Evolutionary conservation across 2,797 vertebrate genomes (phyloP).

Genomic region (Helicolenus hilgendorfi): DNA sequence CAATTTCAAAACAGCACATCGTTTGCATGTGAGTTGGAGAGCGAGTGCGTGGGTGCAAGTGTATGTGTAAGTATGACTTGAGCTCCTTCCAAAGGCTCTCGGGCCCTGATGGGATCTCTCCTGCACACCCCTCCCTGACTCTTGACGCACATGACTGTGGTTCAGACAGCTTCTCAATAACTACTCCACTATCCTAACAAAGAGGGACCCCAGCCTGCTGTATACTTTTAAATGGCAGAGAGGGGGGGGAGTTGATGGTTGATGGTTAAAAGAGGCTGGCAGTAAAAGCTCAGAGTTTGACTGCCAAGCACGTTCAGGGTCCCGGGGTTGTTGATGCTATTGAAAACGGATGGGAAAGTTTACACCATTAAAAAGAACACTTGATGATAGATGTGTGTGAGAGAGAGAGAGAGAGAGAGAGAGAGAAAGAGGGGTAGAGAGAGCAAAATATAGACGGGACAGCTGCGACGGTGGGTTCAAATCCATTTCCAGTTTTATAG

Average conservation of each 20-base stretch:
- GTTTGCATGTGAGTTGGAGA: slow-evolving; percentile 35
- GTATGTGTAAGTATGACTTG: slow-evolving; percentile 57
- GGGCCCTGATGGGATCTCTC: slow-evolving; percentile 59
- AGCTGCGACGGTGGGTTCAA: slow-evolving; percentile 79
- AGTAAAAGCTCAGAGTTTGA: slow-evolving; percentile 80
- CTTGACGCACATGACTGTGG: slow-evolving; percentile 57
- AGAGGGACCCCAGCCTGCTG: slow-evolving; percentile 61
- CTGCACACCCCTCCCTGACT: slow-evolving; percentile 64
- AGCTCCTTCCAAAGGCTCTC: slow-evolving; percentile 63
- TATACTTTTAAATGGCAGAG: slow-evolving; percentile 69
- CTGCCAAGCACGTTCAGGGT: slow-evolving; percentile 86
- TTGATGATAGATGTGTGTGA: slow-evolving; percentile 74
- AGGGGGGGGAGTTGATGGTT: slow-evolving; percentile 46
- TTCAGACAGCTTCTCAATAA: slow-evolving; percentile 71
- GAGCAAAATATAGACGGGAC: slow-evolving; percentile 77
- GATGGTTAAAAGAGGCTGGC: slow-evolving; percentile 79
- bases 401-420: slow-evolving; percentile 48
- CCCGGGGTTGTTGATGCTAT: slow-evolving; percentile 81
- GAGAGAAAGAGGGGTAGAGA: slow-evolving; percentile 44
- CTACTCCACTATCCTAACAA: slow-evolving; percentile 70
- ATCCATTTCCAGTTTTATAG: slow-evolving; percentile 86
- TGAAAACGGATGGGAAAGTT: slow-evolving; percentile 87
- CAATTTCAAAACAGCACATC: slow-evolving; percentile 54
- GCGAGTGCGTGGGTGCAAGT: slow-evolving; percentile 20
- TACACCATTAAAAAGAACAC: slow-evolving; percentile 80